Evolutionary conservation across 2,797 vertebrate species (phyloP), one percentile per base, ranked within the genome.

Genomic region (Dendrocincla fuliginosa): DNA sequence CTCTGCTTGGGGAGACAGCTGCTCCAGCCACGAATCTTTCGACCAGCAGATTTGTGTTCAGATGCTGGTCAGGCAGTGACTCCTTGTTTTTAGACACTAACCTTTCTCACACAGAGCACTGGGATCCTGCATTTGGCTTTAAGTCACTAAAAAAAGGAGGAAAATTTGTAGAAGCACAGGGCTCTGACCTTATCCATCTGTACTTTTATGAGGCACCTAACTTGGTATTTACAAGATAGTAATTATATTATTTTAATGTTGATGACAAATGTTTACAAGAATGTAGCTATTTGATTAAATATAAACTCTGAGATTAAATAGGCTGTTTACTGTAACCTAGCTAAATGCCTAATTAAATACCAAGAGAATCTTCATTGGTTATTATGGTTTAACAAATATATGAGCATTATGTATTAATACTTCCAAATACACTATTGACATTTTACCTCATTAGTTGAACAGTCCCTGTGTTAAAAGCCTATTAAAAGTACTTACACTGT

Each of bases 261-360:
- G 4, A 53, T 50, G 33, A 19, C 14, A 82, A 68, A 49, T 64
- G 37, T 87, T 97, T 96, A 87, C 63, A 74, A 79, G 63, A 93
- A 84, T 46, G 44, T 67, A 87, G 32, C 9, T 53, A 33, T 76
- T 63, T 82, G 47, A 79, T 89, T 84, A 93, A 90, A 77, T 81
- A 76, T 6, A 78, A 87, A 87, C 27, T 49, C 8, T 8, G 60
- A 82, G 28, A 82, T 76, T 74, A 84, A 95, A 87, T 77, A 84
- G 11, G 16, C 41, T 1, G 0, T 87, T 94, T 82, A 73, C 69
- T 75, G 27, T 57, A 87, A 91, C 57, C 13, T 57, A 53, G 27
- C n/a, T 85, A 80, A 95, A 92, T 68, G 79, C 19, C n/a, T 93
- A 90, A 93, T 85, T 93, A 95, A 93, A 90, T 53, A 90, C 17